A percentile compares a stretch with the other conserved stretches of the same genome.
phyloP scores from a whole-genome alignment of 2,888 invertebrate species.

The Gisinianus flammeolus region DNA sequence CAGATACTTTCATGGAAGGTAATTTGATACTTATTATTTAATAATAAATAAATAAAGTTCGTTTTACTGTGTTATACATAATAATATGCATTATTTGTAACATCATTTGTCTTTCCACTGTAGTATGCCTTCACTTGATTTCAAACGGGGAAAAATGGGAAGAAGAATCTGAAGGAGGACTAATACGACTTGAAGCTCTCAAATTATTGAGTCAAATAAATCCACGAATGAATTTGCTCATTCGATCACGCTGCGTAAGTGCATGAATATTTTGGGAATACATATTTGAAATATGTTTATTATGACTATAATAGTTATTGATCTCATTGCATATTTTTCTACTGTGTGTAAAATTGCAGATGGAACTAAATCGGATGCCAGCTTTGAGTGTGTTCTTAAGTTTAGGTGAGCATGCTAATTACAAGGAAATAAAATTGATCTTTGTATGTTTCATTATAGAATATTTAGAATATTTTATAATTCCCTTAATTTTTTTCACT shows the following conservation, averaged over 20 bases:
- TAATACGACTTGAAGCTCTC: constrained; percentile 75
- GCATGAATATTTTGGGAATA: background rate
- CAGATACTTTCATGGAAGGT: constrained; percentile 69
- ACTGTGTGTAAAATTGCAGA: constrained; percentile 60
- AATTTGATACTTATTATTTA: background rate
- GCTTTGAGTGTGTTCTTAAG: constrained; percentile 84
- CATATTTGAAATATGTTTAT: background rate
- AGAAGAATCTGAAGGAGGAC: constrained; percentile 84
- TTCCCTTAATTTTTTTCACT: background rate
- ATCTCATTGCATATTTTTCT: background rate
- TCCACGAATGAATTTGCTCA: constrained; percentile 81
- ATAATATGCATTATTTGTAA: no score
- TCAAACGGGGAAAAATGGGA: constrained; percentile 84
- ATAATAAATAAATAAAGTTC: background rate
- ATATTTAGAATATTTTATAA: background rate
- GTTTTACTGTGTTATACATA: no score
- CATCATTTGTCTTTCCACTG: no score
- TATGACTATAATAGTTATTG: no score
- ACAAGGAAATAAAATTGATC: background rate
- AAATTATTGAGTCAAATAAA: constrained; percentile 86
- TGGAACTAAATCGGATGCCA: constrained; percentile 87
- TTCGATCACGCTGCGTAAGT: constrained; percentile 81
- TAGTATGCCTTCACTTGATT: constrained; percentile 84
- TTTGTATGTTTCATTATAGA: background rate
- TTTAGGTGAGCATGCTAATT: constrained; percentile 64